Base-by-base conservation (phyloP, 2,888 invertebrate genomes). In the Caenorhabditis sp. region DNA sequence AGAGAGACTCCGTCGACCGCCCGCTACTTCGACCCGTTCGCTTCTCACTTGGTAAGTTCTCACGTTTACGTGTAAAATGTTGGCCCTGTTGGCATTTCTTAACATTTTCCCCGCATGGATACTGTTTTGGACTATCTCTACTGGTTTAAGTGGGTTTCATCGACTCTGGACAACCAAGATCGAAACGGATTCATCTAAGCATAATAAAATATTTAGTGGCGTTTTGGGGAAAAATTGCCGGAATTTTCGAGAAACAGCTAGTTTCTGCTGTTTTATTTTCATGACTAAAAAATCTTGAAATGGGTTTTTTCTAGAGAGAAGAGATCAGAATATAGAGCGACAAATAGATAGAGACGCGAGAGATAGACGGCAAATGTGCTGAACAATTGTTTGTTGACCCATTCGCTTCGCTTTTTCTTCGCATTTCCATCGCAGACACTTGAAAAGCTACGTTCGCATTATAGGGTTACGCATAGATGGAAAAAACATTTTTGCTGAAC, bases 331-430 rank as follows among this genome's bases (percentile, higher is more conserved):
- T 50, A 56, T 48, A 50, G 20, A 45, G 37, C 37, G 24, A 26
- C 22, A 56, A 66, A 65, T 27, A 55, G 55, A 66, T 56, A 66
- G 56, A 39, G 9, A 26, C 30, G 32, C 27, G 56, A 56, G 66
- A 66, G 32, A 56, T 50, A 50, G 41, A 58, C 24, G 24, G 35
- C 35, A 55, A 55, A 37, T 45, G 46, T 55, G 46, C 65, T 65
- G 55, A 39, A 24, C 65, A 65, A 46, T 55, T 65, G 61, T 50
- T 61, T 61, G 63, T 32, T 53, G 55, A 22, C 48, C 37, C 65
- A 20, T 24, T 27, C 27, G 17, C 20, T 15, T 6, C 26, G 26
- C 50, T 50, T 32, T 46, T 26, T 32, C 9, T 24, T 17, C 26
- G n/a, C n/a, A n/a, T n/a, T 15, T 32, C 26, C 26, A 20, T 15